Evolutionary conservation across 2,797 vertebrate species (phyloP), one percentile per base, ranked within the genome.

Genomic region (Sebastes vulpes): DNA sequence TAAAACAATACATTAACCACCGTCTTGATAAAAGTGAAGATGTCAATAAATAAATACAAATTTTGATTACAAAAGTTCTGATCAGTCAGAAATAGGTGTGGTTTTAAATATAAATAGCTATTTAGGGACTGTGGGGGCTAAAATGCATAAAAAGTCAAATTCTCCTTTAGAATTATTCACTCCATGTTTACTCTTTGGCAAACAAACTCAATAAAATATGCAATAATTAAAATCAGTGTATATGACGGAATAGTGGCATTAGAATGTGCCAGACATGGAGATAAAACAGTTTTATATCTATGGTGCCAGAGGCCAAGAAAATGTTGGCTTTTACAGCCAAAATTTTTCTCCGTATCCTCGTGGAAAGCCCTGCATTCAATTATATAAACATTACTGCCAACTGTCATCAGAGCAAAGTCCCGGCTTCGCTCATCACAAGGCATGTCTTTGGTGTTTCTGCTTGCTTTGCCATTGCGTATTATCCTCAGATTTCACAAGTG

Each of bases 401-500:
- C 20, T 38, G 31, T 38, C 21, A 57, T 46, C 23, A 12, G 6
- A 28, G 35, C 29, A 46, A 48, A 32, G 58, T 31, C 18, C n/a
- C 50, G 16, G 21, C 32, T 60, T 53, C 9, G 8, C 25, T 65
- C 79, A 46, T 72, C 35, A 60, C 35, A 16, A 32, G 23, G 29
- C 25, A 6, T 18, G 32, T 69, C 28, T 77, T 61, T 56, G 1
- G 31, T 54, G 65, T 38, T 65, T n/a, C 59, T 53, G 18, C 16
- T 42, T 21, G 60, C 52, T 78, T 74, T 72, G 57, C 12, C 7
- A 3, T 52, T 29, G 28, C 60, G 25, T 56, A 20, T 79, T 75
- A 68, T 71, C 21, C 38, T 59, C 74, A 61, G 20, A 81, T 73
- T 87, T 83, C 58, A 78, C 52, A 68, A 65, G 61, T 68, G 53